Conservation (phyloP, 2,113 vertebrate genomes). For the Suricata suricatta region DNA sequence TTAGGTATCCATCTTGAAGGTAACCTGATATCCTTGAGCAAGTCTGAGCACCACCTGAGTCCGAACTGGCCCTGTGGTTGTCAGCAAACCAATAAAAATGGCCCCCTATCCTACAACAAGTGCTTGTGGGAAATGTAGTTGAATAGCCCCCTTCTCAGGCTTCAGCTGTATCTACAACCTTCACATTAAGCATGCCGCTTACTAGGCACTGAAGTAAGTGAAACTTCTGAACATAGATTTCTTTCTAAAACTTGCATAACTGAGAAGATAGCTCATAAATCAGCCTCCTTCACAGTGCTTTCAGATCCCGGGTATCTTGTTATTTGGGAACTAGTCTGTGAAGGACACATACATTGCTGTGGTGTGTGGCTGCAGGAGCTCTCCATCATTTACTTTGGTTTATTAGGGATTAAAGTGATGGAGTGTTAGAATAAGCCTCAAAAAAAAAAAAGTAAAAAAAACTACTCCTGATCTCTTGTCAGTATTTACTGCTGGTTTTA, state of each 20-base stretch:
- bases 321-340: neutral
- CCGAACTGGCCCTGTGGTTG: neutral
- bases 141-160: neutral
- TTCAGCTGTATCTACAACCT: neutral
- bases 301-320: neutral
- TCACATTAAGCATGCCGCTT: neutral
- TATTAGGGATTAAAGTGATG: neutral
- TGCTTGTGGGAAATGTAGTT: neutral
- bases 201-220: neutral
- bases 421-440: neutral
- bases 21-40: neutral
- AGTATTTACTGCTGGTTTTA: neutral
- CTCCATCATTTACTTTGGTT: neutral
- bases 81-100: neutral
- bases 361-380: neutral
- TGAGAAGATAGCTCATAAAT: neutral
- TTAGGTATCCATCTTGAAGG: neutral
- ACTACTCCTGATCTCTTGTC: neutral
- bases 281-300: neutral
- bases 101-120: neutral
- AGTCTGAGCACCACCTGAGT: neutral
- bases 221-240: conserved; percentile 8
- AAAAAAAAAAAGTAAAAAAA: neutral
- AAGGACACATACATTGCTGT: neutral
- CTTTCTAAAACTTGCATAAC: neutral